A percentile compares a stretch with the other conserved stretches of the same genome.
These are phyloP conservation scores for Phenganax marumi DNA, from an alignment of 92 coral and sea anemone species.

Conservation along the genomic window DNA sequence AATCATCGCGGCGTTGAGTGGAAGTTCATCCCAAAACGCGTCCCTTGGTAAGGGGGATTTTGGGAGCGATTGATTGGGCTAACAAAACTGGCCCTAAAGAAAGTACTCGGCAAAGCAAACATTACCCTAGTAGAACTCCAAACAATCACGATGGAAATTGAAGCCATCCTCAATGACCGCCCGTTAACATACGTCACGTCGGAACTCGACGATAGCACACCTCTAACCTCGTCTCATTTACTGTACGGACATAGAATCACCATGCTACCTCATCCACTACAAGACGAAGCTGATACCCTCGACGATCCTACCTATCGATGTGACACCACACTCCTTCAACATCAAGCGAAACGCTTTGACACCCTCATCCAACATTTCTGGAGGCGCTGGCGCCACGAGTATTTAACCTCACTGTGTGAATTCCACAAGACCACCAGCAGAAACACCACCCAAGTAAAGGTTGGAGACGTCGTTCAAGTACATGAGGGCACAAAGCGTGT, in stretches of 20 bases:
- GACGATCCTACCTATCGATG: too few species aligned
- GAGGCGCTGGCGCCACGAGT: slow-evolving; percentile 53
- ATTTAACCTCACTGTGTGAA: slow-evolving; percentile 44
- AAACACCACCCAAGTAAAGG: slow-evolving; percentile 33
- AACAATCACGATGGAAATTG: slow-evolving; percentile 32
- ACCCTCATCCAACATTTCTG: slow-evolving; percentile 21
- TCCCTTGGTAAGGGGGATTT: slow-evolving; percentile 50
- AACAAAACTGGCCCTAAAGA: slow-evolving; percentile 34
- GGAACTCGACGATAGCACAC: slow-evolving; percentile 20
- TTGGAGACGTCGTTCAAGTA: slow-evolving; percentile 53
- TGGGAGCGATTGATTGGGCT: slow-evolving; percentile 46
- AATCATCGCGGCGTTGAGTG: slow-evolving; percentile 30
- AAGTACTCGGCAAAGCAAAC: slow-evolving; percentile 42
- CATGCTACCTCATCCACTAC: slow-evolving; percentile 6
- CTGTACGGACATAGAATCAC: slow-evolving; percentile 27
- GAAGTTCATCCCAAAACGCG: too few species aligned
- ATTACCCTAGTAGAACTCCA: slow-evolving; percentile 42
- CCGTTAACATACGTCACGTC: slow-evolving; percentile 39
- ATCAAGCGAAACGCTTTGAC: not conserved
- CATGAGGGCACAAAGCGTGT: slow-evolving; percentile 50
- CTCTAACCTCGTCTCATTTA: slow-evolving; percentile 42
- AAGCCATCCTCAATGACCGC: too few species aligned
- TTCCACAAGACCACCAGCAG: slow-evolving; percentile 46
- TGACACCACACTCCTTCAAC: too few species aligned
- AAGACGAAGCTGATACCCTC: not conserved